A percentile compares a stretch with the other conserved stretches of the same genome.
phyloP scores from a whole-genome alignment of 2,113 vertebrate species.

The Aegithalos caudatus region DNA sequence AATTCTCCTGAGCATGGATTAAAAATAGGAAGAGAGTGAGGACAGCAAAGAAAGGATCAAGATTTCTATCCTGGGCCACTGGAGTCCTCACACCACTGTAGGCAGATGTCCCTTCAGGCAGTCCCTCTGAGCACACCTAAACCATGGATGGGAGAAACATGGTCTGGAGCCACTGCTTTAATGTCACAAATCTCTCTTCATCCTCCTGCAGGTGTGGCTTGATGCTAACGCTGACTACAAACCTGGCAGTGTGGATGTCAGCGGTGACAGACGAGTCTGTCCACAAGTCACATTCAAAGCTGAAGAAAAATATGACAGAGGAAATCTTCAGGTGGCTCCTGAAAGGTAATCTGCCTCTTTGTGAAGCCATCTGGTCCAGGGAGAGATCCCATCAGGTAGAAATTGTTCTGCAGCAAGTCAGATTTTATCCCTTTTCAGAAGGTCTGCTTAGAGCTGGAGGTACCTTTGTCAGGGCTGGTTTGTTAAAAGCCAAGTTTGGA shows the following conservation, averaged over 20 bases:
- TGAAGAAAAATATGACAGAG: constrained; percentile 40
- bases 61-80: not conserved
- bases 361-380: not conserved
- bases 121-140: not conserved
- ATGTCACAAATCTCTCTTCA: not conserved
- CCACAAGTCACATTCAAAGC: constrained; percentile 79
- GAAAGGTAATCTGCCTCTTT: constrained; percentile 6
- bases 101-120: not conserved
- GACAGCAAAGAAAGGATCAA: not conserved
- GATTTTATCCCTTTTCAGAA: not conserved
- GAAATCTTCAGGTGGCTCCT: constrained; percentile 38
- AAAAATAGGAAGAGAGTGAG: not conserved
- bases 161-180: not conserved
- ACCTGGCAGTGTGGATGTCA: constrained; percentile 90
- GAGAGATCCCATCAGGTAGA: not conserved
- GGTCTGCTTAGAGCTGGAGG: not conserved
- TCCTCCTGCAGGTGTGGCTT: constrained; percentile 82
- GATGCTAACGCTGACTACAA: constrained; percentile 90
- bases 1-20: not conserved
- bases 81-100: not conserved
- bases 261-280: constrained; percentile 90
- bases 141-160: not conserved
- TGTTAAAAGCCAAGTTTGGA: not conserved
- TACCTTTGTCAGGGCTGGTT: not conserved
- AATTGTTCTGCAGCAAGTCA: not conserved